Conservation (phyloP, 2,888 invertebrate species). For the Caenorhabditis japonica region DNA sequence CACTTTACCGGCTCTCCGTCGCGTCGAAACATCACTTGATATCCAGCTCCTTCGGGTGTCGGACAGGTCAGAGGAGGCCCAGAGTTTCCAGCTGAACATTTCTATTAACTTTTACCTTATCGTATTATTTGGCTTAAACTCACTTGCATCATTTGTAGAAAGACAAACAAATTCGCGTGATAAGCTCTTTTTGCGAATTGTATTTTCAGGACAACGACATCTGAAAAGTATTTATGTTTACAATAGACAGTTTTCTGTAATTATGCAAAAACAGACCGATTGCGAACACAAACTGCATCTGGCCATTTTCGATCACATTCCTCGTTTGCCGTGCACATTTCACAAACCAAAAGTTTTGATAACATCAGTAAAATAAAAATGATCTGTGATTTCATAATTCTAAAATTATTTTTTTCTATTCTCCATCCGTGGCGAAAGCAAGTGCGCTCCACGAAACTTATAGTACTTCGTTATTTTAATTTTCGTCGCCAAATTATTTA, state of each 20-base stretch:
- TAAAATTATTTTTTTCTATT: no score
- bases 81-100: slow-evolving; percentile 66
- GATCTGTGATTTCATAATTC: no score
- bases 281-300: slow-evolving; percentile 48
- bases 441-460: no score
- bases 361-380: no score
- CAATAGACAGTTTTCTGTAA: neutral
- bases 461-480: no score
- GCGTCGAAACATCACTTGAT: slow-evolving; percentile 64
- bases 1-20: slow-evolving; percentile 59
- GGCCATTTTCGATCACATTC: slow-evolving; percentile 58
- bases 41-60: slow-evolving; percentile 73
- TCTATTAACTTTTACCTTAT: neutral
- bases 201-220: slow-evolving; percentile 64
- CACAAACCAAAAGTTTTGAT: neutral
- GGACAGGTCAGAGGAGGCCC: slow-evolving; percentile 74
- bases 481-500: no score
- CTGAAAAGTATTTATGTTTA: slow-evolving; percentile 14
- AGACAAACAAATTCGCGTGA: slow-evolving; percentile 65
- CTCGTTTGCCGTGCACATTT: slow-evolving; percentile 51
- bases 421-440: no score
- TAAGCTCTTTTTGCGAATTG: slow-evolving; percentile 57
- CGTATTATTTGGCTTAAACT: no score
- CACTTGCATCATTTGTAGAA: slow-evolving; percentile 64
- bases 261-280: neutral